These are phyloP conservation scores for Picus viridis DNA, from an alignment of 2,797 vertebrate genomes.

Conservation along the genomic window DNA sequence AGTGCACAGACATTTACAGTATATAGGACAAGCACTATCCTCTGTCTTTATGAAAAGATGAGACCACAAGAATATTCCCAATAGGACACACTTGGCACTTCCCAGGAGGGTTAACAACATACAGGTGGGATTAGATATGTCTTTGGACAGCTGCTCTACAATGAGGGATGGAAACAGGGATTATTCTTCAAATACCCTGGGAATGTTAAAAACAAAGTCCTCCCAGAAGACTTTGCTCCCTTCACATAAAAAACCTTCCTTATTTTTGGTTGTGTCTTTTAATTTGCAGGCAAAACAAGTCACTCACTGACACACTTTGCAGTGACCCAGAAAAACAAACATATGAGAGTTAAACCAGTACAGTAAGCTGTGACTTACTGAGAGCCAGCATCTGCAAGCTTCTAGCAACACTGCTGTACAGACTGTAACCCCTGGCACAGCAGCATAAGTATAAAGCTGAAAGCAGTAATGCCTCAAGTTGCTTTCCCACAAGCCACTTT, in stretches of 20 bases:
- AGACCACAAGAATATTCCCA: background rate
- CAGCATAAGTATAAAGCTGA: background rate
- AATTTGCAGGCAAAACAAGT: background rate
- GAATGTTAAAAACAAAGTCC: background rate
- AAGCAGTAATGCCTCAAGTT: background rate
- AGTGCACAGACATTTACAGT: background rate
- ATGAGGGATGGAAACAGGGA: background rate
- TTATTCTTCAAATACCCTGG: background rate
- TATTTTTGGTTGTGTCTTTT: background rate
- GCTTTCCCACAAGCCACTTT: background rate
- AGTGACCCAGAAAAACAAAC: slow-evolving; percentile 2
- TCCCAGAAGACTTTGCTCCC: background rate
- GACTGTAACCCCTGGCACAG: background rate
- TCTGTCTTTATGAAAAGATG: background rate
- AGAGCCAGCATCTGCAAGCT: background rate
- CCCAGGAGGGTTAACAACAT: background rate
- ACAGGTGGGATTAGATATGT: background rate
- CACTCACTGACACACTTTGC: background rate
- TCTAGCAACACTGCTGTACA: background rate
- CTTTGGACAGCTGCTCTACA: background rate
- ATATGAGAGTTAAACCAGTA: background rate
- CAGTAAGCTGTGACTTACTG: background rate
- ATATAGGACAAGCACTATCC: background rate
- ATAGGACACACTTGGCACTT: background rate
- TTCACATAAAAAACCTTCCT: background rate